Conservation (phyloP, 2,888 invertebrate species). For the Muschampia plurimacula region DNA sequence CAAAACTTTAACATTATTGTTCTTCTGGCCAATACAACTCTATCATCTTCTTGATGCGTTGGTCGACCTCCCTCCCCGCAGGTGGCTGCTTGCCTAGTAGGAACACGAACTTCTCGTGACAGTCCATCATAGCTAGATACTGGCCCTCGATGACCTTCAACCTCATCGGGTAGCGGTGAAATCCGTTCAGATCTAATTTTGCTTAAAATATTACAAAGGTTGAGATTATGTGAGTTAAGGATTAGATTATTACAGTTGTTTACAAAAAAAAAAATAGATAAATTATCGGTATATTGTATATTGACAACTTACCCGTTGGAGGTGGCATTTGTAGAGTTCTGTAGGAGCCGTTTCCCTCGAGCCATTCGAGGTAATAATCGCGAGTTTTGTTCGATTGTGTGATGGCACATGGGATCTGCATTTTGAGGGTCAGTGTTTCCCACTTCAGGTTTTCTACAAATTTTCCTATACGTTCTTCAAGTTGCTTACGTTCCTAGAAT, state of each 20-base stretch:
- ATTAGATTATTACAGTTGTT: too few species aligned
- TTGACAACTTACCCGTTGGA: slow-evolving; percentile 53
- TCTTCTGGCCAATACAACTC: slow-evolving; percentile 69
- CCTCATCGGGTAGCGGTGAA: slow-evolving; percentile 71
- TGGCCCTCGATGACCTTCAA: slow-evolving; percentile 66
- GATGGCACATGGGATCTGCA: slow-evolving; percentile 69
- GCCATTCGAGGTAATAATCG: slow-evolving; percentile 66
- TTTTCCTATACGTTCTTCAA: slow-evolving; percentile 60
- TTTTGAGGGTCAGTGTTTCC: slow-evolving; percentile 66
- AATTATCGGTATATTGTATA: not conserved
- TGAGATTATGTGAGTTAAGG: too few species aligned
- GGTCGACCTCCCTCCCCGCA: slow-evolving; percentile 60
- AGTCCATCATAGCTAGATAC: slow-evolving; percentile 75
- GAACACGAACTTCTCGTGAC: slow-evolving; percentile 72
- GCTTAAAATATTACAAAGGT: slow-evolving; percentile 50
- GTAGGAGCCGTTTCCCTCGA: slow-evolving; percentile 69
- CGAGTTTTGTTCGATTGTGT: slow-evolving; percentile 56
- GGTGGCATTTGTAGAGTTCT: slow-evolving; percentile 68
- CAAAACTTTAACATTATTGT: slow-evolving; percentile 7
- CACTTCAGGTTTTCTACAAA: slow-evolving; percentile 68
- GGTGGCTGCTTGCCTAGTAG: slow-evolving; percentile 65
- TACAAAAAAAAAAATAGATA: too few species aligned
- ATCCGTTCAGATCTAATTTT: slow-evolving; percentile 63
- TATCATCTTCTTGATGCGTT: slow-evolving; percentile 64
- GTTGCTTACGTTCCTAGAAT: slow-evolving; percentile 62